Percentiles rank a stretch among this genome's conserved stretches.
phyloP scores from a whole-genome alignment of 2,797 vertebrate species.

The Gorsachius magnificus region DNA sequence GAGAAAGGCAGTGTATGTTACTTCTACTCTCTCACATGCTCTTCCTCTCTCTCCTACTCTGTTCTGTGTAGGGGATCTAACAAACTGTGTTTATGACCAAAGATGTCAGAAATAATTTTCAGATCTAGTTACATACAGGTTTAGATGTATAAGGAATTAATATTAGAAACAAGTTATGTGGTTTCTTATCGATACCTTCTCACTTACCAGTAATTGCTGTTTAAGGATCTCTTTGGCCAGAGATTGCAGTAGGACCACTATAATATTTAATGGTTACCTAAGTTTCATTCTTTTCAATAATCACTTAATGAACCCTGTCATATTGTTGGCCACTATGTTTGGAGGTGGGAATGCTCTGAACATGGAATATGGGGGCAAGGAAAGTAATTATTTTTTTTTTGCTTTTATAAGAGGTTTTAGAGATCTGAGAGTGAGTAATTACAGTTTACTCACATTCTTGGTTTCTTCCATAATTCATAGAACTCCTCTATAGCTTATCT shows the following conservation, averaged over 20 bases:
- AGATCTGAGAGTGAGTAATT: not conserved
- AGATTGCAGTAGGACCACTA: not conserved
- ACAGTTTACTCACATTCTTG: not conserved
- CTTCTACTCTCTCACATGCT: not conserved
- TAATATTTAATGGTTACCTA: not conserved
- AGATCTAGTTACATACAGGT: not conserved
- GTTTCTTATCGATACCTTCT: not conserved
- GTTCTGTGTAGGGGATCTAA: not conserved
- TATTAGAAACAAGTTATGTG: not conserved
- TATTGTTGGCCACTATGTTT: not conserved
- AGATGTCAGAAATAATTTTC: not conserved
- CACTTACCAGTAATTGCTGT: not conserved
- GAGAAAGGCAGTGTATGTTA: not conserved
- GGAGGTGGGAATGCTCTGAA: not conserved
- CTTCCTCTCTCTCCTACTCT: not conserved
- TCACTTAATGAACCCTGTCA: not conserved
- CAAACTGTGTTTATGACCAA: not conserved
- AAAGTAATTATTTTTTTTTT: not conserved
- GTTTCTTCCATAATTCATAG: not conserved
- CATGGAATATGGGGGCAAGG: accelerated
- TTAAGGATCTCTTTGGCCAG: not conserved
- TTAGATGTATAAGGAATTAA: not conserved
- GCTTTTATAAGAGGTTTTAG: not conserved
- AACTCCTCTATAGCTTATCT: not conserved
- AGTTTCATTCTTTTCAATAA: not conserved